phyloP scores from a whole-genome alignment of 2,888 invertebrate genomes.

The Caenorhabditis wallacei region DNA sequence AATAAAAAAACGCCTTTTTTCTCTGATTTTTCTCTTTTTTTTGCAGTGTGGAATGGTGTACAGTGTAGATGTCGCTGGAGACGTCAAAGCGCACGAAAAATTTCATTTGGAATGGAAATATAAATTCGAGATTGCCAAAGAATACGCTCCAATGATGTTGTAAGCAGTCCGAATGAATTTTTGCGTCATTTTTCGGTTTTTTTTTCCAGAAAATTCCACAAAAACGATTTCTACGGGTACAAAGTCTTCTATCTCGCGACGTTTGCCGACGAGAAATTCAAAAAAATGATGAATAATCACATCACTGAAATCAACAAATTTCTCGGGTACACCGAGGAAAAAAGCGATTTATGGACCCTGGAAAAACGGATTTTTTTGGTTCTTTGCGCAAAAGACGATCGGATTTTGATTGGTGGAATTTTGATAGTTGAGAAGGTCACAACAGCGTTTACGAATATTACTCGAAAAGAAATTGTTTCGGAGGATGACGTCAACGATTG shows the following conservation, averaged over 20 bases:
- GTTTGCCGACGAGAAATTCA: conserved; percentile 3
- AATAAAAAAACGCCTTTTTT: not conserved
- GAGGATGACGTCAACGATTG: conserved; percentile 39
- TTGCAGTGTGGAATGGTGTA: conserved; percentile 59
- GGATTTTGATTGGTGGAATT: conserved; percentile 37
- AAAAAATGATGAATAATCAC: conserved; percentile 19
- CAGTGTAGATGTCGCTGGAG: conserved; percentile 42
- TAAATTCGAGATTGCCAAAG: conserved; percentile 19
- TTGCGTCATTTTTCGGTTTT: not conserved
- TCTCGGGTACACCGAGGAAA: conserved; percentile 23
- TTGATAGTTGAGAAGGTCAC: conserved; percentile 26
- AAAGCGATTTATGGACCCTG: conserved; percentile 21
- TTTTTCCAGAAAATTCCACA: conserved; percentile 27
- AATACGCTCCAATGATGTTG: not conserved
- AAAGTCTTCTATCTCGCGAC: conserved; percentile 23
- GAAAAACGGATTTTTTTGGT: conserved; percentile 26
- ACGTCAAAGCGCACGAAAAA: conserved; percentile 31
- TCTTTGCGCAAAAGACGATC: not conserved
- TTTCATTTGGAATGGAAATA: conserved; percentile 15
- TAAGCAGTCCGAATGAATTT: not conserved
- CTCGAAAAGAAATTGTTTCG: not conserved
- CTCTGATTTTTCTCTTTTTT: not conserved
- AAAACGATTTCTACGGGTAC: conserved; percentile 1
- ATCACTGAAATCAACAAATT: conserved; percentile 36
- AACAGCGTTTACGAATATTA: conserved; percentile 21